These are phyloP conservation scores for Helicoverpa zea DNA, from an alignment of 1,140 invertebrate species.

Conservation along the genomic window DNA sequence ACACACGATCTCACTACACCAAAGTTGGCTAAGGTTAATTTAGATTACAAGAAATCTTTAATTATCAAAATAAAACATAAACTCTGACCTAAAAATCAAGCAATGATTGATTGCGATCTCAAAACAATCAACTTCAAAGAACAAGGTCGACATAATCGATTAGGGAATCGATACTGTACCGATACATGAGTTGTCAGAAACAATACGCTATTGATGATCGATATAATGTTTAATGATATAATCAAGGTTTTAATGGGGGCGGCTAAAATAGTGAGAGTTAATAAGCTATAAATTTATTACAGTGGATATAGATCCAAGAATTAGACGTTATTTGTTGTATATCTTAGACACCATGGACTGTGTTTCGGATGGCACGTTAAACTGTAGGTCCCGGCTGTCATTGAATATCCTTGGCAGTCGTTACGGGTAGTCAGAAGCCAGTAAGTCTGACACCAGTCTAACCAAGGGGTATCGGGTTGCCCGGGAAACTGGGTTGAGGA, in stretches of 20 bases:
- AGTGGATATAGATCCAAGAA: neutral
- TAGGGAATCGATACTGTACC: slow-evolving; percentile 65
- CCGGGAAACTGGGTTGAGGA: too few relatives aligned
- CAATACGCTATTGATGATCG: slow-evolving; percentile 67
- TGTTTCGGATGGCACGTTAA: too few relatives aligned
- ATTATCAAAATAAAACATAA: neutral
- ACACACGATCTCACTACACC: too few relatives aligned
- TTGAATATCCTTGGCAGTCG: too few relatives aligned
- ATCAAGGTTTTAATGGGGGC: neutral
- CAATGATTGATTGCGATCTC: slow-evolving; percentile 61
- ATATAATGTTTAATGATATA: slow-evolving; percentile 50
- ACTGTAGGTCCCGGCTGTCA: too few relatives aligned
- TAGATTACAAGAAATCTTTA: neutral
- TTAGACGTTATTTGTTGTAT: too few relatives aligned
- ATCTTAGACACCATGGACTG: too few relatives aligned
- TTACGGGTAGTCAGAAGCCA: too few relatives aligned
- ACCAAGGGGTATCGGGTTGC: too few relatives aligned
- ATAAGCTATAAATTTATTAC: neutral
- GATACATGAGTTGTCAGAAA: slow-evolving; percentile 63
- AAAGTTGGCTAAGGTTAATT: neutral
- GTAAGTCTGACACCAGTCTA: too few relatives aligned
- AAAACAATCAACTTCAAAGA: slow-evolving; percentile 60
- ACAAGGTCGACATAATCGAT: slow-evolving; percentile 56
- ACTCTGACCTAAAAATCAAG: slow-evolving; percentile 28
- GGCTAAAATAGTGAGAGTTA: too few relatives aligned